A percentile compares a stretch with the other conserved stretches of the same genome.
These are phyloP conservation scores for Fundulus diaphanus DNA, from an alignment of 2,797 vertebrate genomes.

Conservation along the genomic window DNA sequence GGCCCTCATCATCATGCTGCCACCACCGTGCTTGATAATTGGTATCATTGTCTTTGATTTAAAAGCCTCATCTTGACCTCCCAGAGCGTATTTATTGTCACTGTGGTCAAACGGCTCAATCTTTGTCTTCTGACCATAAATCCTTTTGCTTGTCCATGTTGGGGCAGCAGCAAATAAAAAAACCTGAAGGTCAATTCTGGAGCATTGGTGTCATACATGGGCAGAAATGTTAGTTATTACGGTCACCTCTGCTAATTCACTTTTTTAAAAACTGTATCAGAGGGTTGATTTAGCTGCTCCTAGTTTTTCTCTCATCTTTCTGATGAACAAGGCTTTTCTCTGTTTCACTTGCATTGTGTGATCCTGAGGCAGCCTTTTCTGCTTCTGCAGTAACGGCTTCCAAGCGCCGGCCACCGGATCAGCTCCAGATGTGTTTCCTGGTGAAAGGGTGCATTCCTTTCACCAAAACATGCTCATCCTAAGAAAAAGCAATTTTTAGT, in stretches of 20 bases:
- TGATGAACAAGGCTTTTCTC: not conserved
- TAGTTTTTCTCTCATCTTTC: not conserved
- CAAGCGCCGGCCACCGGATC: not conserved
- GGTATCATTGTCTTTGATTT: not conserved
- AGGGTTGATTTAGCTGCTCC: not conserved
- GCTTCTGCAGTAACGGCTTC: not conserved
- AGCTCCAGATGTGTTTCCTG: constrained; percentile 4
- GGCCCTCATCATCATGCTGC: not conserved
- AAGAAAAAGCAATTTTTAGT: not conserved
- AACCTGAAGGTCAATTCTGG: not conserved
- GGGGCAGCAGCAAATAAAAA: not conserved
- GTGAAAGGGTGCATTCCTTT: not conserved
- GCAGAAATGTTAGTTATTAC: not conserved
- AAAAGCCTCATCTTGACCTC: not conserved
- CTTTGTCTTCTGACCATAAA: not conserved
- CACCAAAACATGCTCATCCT: not conserved
- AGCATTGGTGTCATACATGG: not conserved
- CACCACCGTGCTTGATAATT: not conserved
- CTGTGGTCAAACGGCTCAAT: not conserved
- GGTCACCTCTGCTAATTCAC: not conserved
- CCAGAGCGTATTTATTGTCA: not conserved
- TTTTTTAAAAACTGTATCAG: not conserved
- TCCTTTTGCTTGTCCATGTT: not conserved
- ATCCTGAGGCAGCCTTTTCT: not conserved
- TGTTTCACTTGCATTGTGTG: not conserved